Percentiles rank a stretch among this genome's conserved stretches.
phyloP scores from a whole-genome alignment of 2,888 invertebrate species.

The Drosophila antonietae region DNA sequence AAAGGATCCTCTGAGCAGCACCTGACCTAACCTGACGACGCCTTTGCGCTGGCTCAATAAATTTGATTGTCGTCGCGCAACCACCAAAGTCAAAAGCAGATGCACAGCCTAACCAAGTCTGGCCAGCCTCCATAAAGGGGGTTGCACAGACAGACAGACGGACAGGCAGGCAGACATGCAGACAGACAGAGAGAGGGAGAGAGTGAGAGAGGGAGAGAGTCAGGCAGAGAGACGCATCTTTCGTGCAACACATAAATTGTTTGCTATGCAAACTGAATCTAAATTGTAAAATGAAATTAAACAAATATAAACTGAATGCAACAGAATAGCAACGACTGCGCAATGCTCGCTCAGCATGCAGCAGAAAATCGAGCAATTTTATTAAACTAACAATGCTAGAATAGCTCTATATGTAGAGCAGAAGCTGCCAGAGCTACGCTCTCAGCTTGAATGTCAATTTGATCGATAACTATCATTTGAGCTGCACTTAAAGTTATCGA shows the following conservation, averaged over 20 bases:
- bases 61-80: conserved; percentile 74
- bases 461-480: background rate
- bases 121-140: conserved; percentile 21
- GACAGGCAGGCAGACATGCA: background rate
- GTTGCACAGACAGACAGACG: conserved; percentile 29
- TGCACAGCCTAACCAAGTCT: conserved; percentile 22
- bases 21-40: conserved; percentile 52
- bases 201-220: background rate
- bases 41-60: conserved; percentile 55
- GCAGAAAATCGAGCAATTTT: background rate
- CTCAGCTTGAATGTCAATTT: background rate
- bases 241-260: conserved; percentile 54
- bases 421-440: too few species aligned
- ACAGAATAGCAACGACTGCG: background rate
- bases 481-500: background rate
- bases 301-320: conserved; percentile 3
- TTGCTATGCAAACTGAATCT: conserved; percentile 47
- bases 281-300: conserved; percentile 45
- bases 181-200: background rate
- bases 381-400: too few species aligned
- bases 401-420: background rate
- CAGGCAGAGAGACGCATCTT: background rate
- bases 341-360: background rate
- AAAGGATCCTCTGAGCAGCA: conserved; percentile 48
- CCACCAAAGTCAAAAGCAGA: conserved; percentile 21